Base-by-base conservation (phyloP, 2,797 vertebrate species). In the Salarias fasciatus region DNA sequence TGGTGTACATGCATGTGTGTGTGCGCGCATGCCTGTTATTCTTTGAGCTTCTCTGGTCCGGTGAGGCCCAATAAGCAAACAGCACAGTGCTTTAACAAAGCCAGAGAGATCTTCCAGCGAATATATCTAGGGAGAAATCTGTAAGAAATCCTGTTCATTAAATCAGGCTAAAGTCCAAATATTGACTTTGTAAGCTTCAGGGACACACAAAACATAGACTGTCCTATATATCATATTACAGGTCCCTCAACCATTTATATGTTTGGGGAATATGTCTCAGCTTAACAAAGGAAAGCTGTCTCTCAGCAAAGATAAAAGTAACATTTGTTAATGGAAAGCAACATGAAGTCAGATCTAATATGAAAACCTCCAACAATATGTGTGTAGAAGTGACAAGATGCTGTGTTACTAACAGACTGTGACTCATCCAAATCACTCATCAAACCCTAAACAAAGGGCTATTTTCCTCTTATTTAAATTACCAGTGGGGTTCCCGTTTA, bases 131-230 rank as follows among this genome's bases (percentile, higher is more conserved):
- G 69, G 61, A 65, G 60, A 75, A 57, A 84, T 79, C 48, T 75
- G 51, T 36, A 49, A 74, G 56, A 87, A 85, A 83, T 83, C 61
- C 51, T 81, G 56, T 75, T 89, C 86, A 89, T 88, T 89, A 89
- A 87, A 88, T 86, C 67, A 76, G 78, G 64, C 70, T 69, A 61
- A 83, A 68, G 73, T 83, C 81, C 75, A 79, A 84, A 84, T 83
- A 88, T 86, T 87, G 86, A 85, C 78, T 77, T 51, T 68, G 38
- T 51, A 63, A 62, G 63, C 69, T 84, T 80, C 38, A 55, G 82
- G 72, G 78, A 80, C 56, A 69, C 46, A 48, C 72, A 85, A 77
- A 79, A 74, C 64, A 68, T 49, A 61, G 53, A 65, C 53, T 70
- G 41, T 69, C 55, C 46, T 47, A 75, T 83, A 73, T 73, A 84